A percentile compares a stretch with the other conserved stretches of the same genome.
Evolutionary conservation across 2,797 vertebrate species (phyloP).

Genomic region (Silurus aristotelis): DNA sequence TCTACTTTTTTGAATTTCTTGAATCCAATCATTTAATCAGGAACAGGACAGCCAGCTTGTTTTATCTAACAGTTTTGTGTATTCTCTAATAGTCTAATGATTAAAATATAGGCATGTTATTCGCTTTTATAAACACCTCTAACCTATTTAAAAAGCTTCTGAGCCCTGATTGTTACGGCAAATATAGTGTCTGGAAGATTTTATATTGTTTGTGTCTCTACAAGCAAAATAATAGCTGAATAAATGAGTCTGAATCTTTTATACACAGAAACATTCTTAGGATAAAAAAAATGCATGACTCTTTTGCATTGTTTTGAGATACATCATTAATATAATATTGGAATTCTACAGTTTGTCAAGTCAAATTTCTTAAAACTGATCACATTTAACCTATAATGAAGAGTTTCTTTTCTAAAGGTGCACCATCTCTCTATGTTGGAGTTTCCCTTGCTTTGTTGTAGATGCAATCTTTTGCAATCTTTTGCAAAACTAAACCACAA

Average conservation of each 20-base stretch:
- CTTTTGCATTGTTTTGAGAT: no score
- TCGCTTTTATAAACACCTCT: not conserved
- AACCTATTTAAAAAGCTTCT: not conserved
- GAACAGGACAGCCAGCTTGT: conserved; percentile 92
- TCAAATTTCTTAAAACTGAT: not conserved
- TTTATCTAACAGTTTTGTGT: conserved; percentile 86
- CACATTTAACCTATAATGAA: not conserved
- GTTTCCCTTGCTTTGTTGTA: not conserved
- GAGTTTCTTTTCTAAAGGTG: not conserved
- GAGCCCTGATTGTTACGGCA: not conserved
- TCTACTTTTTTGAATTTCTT: conserved; percentile 87
- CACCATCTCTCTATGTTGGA: not conserved
- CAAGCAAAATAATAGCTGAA: not conserved
- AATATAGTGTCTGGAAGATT: not conserved
- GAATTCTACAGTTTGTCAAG: no score
- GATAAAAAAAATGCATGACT: no score
- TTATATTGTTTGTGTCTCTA: not conserved
- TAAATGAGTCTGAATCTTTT: no score
- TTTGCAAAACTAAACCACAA: not conserved
- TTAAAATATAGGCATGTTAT: no score
- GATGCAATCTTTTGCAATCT: not conserved
- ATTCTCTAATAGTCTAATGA: not conserved
- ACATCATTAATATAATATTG: no score
- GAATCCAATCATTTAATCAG: conserved; percentile 91
- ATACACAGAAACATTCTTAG: no score